Evolutionary conservation across 2,113 vertebrate genomes (phyloP), one percentile per base, ranked within the genome.

Genomic region (Petrocephalus microphthalmus): DNA sequence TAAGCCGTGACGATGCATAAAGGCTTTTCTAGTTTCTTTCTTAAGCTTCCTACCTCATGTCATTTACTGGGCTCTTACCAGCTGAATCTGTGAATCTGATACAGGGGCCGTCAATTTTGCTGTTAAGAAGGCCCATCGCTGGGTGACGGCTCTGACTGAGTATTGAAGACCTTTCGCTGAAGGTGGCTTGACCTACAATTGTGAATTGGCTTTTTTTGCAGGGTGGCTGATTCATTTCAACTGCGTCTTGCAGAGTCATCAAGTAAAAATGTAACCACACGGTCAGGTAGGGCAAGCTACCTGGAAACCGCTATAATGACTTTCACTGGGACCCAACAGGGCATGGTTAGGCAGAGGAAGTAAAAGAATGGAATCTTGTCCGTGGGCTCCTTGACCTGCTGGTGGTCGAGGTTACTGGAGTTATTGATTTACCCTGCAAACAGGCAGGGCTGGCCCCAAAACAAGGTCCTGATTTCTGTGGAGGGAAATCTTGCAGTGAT

Each of bases 351-450:
- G 52, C 71, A 54, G 87, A 51, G 47, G 17, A 52, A 33, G 87
- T 7, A 42, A 78, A 78, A n/a, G 13, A 42, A 19, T 5, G 71
- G 71, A 81, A 33, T 17, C 25, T 42, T 53, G 2, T 54, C 4
- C 22, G 64, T 60, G 74, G 87, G 74, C 33, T 57, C 87, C 33
- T 47, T 83, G 37, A 82, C 20, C 7, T 1, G 54, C 7, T 15
- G 22, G 25, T 37, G 71, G 10, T 53, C 56, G 51, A 37, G 33
- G 20, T 83, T 42, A 13, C 29, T 33, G 52, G 51, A 37, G 37
- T 47, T 83, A 84, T 84, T 33, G 19, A 83, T 88, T 88, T 54
- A 88, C 53, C 54, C 74, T 88, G 54, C 11, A 88, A 83, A 88
- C 87, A 88, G 2, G 10, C 19, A 15, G 20, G 20, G 54, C 37